Percentiles rank a stretch among this genome's conserved stretches.
Conservation (phyloP, 2,888 invertebrate genomes). For the Chrysopilus asiliformis region DNA sequence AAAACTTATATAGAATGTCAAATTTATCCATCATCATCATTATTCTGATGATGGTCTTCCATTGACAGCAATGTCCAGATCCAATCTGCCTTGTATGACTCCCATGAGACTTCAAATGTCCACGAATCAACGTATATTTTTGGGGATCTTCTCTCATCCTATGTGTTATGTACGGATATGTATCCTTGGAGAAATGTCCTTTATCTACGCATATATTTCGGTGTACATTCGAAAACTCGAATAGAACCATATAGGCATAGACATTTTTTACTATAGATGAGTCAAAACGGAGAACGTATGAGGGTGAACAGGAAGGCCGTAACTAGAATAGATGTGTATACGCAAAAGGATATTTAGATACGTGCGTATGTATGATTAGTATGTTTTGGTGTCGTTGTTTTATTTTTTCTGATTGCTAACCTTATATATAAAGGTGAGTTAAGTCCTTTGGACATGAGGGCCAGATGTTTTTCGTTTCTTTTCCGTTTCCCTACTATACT, state of each 20-base stretch:
- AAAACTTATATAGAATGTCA: too few species aligned
- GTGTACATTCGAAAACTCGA: too few species aligned
- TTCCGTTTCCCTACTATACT: background rate
- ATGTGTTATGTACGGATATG: background rate
- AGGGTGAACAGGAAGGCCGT: background rate
- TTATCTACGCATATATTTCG: too few species aligned
- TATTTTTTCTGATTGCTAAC: too few species aligned
- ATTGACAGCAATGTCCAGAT: constrained; percentile 13
- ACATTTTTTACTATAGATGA: too few species aligned
- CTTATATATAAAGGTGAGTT: too few species aligned
- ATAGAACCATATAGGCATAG: too few species aligned
- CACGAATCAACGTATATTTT: constrained; percentile 11
- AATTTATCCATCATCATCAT: constrained; percentile 16
- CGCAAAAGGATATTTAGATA: background rate
- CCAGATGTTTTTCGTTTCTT: background rate
- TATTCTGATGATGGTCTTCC: constrained; percentile 15
- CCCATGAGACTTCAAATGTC: constrained; percentile 12
- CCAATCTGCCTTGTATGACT: constrained; percentile 15
- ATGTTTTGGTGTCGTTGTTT: too few species aligned
- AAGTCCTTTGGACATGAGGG: too few species aligned
- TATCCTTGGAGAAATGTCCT: too few species aligned
- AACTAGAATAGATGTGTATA: background rate
- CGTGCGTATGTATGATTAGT: background rate
- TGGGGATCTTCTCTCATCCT: too few species aligned
- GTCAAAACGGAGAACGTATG: too few species aligned